phyloP scores from a whole-genome alignment of 2,113 vertebrate genomes.

The Microtus richardsoni region DNA sequence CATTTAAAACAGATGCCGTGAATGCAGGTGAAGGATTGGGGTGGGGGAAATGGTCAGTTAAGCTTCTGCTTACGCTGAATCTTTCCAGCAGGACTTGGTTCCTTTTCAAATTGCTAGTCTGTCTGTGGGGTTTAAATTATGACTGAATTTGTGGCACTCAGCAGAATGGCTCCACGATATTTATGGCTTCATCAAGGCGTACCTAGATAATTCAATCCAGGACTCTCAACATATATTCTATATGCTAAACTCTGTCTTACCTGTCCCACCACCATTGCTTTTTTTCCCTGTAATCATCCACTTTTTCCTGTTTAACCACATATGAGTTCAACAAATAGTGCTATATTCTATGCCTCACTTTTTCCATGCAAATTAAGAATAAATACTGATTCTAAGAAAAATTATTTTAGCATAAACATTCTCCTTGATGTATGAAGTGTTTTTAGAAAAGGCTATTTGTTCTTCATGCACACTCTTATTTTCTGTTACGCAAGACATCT shows the following conservation, averaged over 20 bases:
- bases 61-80: background rate
- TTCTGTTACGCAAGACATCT: slow-evolving; percentile 71
- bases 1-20: background rate
- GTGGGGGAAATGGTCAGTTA: background rate
- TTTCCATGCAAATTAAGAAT: slow-evolving; percentile 8
- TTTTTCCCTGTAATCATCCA: background rate
- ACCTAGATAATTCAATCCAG: slow-evolving; percentile 52
- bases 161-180: slow-evolving; percentile 29
- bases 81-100: background rate
- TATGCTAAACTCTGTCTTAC: background rate
- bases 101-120: slow-evolving; percentile 25
- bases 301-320: background rate
- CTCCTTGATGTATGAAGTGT: slow-evolving; percentile 47
- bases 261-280: background rate
- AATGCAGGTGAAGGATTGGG: background rate
- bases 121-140: slow-evolving; percentile 57
- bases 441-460: slow-evolving; percentile 56
- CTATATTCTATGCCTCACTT: background rate
- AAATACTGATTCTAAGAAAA: background rate
- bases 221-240: background rate
- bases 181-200: slow-evolving; percentile 31
- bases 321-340: background rate
- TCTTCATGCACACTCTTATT: slow-evolving; percentile 63
- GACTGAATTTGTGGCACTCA: slow-evolving; percentile 39
- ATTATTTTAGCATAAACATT: slow-evolving; percentile 57